Evolutionary conservation across 2,113 vertebrate genomes (phyloP), one percentile per base, ranked within the genome.

Genomic region (Recurvirostra avosetta): DNA sequence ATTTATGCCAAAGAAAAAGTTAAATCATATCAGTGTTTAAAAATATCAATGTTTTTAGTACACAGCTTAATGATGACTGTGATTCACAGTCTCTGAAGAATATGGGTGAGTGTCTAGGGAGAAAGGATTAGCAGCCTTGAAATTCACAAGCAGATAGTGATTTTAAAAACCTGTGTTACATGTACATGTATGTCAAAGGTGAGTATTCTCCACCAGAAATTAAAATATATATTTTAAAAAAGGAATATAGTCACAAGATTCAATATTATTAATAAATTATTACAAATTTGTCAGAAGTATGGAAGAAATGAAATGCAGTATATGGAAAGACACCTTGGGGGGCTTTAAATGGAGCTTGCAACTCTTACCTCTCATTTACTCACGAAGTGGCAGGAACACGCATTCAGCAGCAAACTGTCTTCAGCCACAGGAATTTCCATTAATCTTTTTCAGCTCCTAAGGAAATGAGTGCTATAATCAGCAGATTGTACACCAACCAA

Each of bases 371-470:
- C n/a, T 74, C 9, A 10, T 78, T 74, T 47, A n/a, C 6, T 80
- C 3, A 5, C 1, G 0, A 11, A 40, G 12, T 25, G 29, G 5
- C 2, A 5, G 29, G 19, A 71, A 3, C 7, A 25, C 3, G 49
- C 18, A 49, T 43, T 62, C 61, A 78, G 63, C 18, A 59, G 32
- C 29, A 55, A 18, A 47, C 29, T 22, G 4, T 50, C 29, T 5
- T 77, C 47, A 79, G 20, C 8, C n/a, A 34, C 16, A 38, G 32
- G 8, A 7, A 23, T 79, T 72, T 72, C 50, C 34, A n/a, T 47
- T 12, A 55, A 49, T 38, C 8, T 52, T 83, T 79, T 72, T 61
- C 34, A 76, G 2, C 20, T 43, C 14, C 5, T 34, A 36, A 52
- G 45, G 68, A 86, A 86, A 61, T n/a, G 3, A 79, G 9, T 30